Evolutionary conservation across 2,888 invertebrate species (phyloP).

Genomic region (Sacculina carcini): DNA sequence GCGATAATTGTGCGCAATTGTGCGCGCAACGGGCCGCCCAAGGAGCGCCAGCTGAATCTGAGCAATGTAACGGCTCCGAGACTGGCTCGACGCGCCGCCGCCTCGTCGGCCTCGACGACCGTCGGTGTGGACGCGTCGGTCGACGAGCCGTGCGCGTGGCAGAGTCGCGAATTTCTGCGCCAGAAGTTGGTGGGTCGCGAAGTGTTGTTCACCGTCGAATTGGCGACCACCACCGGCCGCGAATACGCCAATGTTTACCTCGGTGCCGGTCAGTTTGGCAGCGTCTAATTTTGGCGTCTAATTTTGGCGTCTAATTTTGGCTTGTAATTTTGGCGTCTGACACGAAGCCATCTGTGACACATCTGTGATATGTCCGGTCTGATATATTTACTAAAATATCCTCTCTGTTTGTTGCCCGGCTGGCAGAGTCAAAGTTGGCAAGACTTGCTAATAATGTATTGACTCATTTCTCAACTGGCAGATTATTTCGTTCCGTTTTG

Average conservation of each 20-base stretch:
- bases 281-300: too few species aligned
- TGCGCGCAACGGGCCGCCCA: slow-evolving; percentile 59
- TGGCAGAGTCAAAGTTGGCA: too few species aligned
- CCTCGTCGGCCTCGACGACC: slow-evolving; percentile 18
- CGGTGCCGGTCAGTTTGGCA: slow-evolving; percentile 47
- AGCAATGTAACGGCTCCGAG: slow-evolving; percentile 79
- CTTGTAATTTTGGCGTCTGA: too few species aligned
- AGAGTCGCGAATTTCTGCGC: slow-evolving; percentile 77
- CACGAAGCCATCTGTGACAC: too few species aligned
- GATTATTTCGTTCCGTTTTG: too few species aligned
- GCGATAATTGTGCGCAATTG: slow-evolving; percentile 68
- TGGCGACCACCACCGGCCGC: slow-evolving; percentile 45
- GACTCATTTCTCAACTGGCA: too few species aligned
- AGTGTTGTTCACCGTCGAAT: slow-evolving; percentile 55
- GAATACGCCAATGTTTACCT: slow-evolving; percentile 68
- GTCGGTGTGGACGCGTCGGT: slow-evolving; percentile 37
- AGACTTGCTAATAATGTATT: too few species aligned
- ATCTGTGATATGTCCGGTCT: too few species aligned
- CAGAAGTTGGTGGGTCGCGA: slow-evolving; percentile 75
- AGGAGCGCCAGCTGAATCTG: slow-evolving; percentile 69
- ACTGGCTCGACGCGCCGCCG: slow-evolving; percentile 45
- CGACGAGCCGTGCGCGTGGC: slow-evolving; percentile 92
- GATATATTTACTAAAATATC: too few species aligned
- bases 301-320: too few species aligned
- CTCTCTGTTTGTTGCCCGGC: too few species aligned